Percentiles rank a stretch among this genome's conserved stretches.
Conservation (phyloP, 2,888 invertebrate genomes). For the Athrips mouffetella region DNA sequence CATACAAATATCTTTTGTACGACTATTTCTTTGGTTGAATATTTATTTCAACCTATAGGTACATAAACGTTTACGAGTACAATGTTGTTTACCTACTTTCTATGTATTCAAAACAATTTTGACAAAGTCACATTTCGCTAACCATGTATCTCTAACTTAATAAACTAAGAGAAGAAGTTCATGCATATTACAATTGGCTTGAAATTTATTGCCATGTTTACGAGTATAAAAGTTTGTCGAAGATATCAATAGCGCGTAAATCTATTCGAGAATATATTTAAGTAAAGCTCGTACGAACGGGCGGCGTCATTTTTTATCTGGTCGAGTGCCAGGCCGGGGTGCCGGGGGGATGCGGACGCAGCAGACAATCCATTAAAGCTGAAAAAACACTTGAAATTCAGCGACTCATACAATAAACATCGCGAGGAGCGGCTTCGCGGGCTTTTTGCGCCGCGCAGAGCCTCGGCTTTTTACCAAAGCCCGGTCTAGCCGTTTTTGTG, state of each 20-base stretch:
- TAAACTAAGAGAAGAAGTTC: slow-evolving; percentile 27
- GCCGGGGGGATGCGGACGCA: slow-evolving; percentile 37
- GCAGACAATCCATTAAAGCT: slow-evolving; percentile 69
- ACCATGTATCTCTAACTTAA: no score
- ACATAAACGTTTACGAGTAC: no score
- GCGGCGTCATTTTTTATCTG: slow-evolving; percentile 16
- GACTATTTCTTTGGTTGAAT: no score
- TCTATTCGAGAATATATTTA: slow-evolving; percentile 11
- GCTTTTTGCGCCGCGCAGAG: slow-evolving; percentile 49
- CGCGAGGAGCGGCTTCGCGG: slow-evolving; percentile 43
- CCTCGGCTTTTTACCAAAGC: slow-evolving; percentile 47
- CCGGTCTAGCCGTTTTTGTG: slow-evolving; percentile 45
- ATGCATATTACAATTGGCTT: slow-evolving; percentile 14
- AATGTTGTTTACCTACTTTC: no score
- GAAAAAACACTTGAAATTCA: slow-evolving; percentile 72
- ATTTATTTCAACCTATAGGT: no score
- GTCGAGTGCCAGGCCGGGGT: slow-evolving; percentile 33
- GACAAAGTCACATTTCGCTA: neutral
- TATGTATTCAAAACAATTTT: no score
- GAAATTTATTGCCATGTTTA: slow-evolving; percentile 8
- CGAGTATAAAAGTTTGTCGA: slow-evolving; percentile 2
- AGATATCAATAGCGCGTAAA: slow-evolving; percentile 9
- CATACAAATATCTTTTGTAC: no score
- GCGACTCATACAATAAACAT: slow-evolving; percentile 76
- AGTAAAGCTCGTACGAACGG: slow-evolving; percentile 14